Conservation (phyloP, 1,140 invertebrate genomes). For the silkworm (Bombyx mori) region DNA sequence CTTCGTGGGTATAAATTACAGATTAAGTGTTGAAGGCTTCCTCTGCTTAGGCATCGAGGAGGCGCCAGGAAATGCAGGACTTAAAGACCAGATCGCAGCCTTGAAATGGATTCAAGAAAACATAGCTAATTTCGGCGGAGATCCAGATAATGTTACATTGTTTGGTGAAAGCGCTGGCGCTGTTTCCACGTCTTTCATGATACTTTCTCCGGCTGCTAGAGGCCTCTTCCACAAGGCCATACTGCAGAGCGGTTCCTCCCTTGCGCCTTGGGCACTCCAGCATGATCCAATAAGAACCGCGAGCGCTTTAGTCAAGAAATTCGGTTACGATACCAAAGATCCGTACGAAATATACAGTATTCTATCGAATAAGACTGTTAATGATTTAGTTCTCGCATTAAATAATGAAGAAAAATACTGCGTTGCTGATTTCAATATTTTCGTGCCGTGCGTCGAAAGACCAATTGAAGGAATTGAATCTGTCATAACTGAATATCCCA, state of each 20-base stretch:
- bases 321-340: slow-evolving; percentile 45
- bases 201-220: slow-evolving; percentile 45
- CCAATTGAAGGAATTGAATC: slow-evolving; percentile 39
- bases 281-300: slow-evolving; percentile 53
- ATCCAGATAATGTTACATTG: slow-evolving; percentile 58
- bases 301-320: slow-evolving; percentile 45
- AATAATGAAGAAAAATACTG: slow-evolving; percentile 35
- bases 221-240: slow-evolving; percentile 67
- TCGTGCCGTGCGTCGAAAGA: slow-evolving; percentile 57
- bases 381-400: slow-evolving; percentile 40
- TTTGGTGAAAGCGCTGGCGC: slow-evolving; percentile 67
- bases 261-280: slow-evolving; percentile 74
- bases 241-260: slow-evolving; percentile 78
- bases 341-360: slow-evolving; percentile 48
- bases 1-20: slow-evolving; percentile 79
- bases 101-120: slow-evolving; percentile 73
- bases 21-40: slow-evolving; percentile 77
- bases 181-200: slow-evolving; percentile 53
- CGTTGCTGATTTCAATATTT: slow-evolving; percentile 41
- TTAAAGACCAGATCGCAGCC: slow-evolving; percentile 74
- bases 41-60: slow-evolving; percentile 72
- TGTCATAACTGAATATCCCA: slow-evolving; percentile 43
- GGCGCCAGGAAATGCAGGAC: slow-evolving; percentile 73
- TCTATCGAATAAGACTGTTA: slow-evolving; percentile 34
- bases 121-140: slow-evolving; percentile 65